Evolutionary conservation across 2,797 vertebrate species (phyloP), one percentile per base, ranked within the genome.

Genomic region (Zenarchopterus dispar): DNA sequence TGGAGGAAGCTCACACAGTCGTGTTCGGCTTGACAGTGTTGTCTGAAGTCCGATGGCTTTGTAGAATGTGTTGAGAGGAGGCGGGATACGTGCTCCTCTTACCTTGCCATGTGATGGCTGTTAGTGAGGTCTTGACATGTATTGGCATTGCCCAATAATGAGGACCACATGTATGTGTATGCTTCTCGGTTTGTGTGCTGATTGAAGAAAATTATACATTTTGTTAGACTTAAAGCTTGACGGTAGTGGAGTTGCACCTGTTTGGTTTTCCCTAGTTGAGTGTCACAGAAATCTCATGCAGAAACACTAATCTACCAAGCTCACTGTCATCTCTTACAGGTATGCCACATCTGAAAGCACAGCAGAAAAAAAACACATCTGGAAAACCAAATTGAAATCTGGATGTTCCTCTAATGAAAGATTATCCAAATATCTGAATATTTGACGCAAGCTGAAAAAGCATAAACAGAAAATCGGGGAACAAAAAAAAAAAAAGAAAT

Each of bases 21-120:
- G 55, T 75, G 79, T 79, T 88, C 78, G n/a, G 82, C 73, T 74
- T 47, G 75, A 77, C 81, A 70, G 81, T 77, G 88, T 67, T 58
- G 85, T 90, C 74, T 90, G 88, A 89, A 87, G 88, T 84, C 77
- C 70, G n/a, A 2, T 1, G 62, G 61, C 89, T 91, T 90, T 91
- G 88, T 91, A 90, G 84, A 79, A 63, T 15, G 56, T 16, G 59
- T 64, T 16, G 67, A 67, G 77, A 71, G 84, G 76, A 82, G 84
- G 67, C 60, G 77, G 84, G 73, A 70, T 78, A 57, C 42, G 78
- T 61, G 77, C 63, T 77, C 48, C 62, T 89, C 84, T 89, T 78
- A 89, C 90, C 84, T 85, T 69, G 75, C 81, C 77, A 74, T 84
- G 77, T 79, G 80, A 88, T 63, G 81, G 78, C 77, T 87, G 85